Percentiles rank a stretch among this genome's conserved stretches.
Conservation (phyloP, 2,888 invertebrate species). For the Dione juno region DNA sequence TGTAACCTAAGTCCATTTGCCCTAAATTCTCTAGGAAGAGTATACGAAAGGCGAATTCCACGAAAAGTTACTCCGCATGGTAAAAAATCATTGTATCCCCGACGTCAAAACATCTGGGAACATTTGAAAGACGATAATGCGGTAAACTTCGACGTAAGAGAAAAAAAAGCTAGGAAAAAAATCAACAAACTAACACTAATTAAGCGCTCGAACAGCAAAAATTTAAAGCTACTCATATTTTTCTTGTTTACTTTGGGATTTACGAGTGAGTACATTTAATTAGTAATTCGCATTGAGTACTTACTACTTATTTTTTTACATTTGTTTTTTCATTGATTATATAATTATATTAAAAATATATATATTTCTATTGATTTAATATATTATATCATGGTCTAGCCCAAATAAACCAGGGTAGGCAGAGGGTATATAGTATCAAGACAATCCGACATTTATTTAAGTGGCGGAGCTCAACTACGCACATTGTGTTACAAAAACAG, state of each 20-base stretch:
- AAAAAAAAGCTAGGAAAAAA: constrained; percentile 49
- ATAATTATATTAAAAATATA: not conserved
- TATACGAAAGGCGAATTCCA: constrained; percentile 59
- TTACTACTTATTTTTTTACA: not conserved
- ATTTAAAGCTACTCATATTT: constrained; percentile 54
- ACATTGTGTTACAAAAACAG: no score
- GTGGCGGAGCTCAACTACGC: no score
- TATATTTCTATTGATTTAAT: not conserved
- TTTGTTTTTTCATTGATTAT: not conserved
- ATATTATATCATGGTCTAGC: no score
- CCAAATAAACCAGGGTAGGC: not conserved
- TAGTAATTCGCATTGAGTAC: constrained; percentile 30
- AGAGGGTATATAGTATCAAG: not conserved
- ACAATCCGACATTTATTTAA: not conserved
- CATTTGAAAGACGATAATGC: constrained; percentile 62
- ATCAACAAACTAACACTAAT: constrained; percentile 54
- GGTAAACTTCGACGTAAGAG: constrained; percentile 45
- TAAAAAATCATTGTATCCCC: constrained; percentile 66
- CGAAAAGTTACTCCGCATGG: constrained; percentile 58
- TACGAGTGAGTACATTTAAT: constrained; percentile 54
- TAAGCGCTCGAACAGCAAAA: constrained; percentile 51
- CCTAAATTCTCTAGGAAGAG: constrained; percentile 59
- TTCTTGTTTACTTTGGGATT: constrained; percentile 52
- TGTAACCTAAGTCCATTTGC: constrained; percentile 54
- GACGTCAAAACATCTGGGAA: constrained; percentile 71